Evolutionary conservation across 2,113 vertebrate species (phyloP).

Genomic region (Peromyscus maniculatus): DNA sequence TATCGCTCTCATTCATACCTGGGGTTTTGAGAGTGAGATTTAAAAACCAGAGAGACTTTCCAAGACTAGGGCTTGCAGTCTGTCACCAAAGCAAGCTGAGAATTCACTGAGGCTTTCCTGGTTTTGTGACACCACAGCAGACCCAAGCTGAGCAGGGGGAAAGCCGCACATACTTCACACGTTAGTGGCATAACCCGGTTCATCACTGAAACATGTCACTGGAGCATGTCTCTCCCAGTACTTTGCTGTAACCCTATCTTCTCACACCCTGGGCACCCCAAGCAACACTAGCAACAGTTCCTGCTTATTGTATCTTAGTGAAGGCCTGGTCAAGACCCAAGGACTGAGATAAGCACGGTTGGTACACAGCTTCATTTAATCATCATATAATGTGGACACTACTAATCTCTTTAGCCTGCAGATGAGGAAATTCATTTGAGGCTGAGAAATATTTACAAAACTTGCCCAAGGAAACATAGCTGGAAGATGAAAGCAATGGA

Average conservation of each 20-base stretch:
- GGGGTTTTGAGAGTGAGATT: constrained; percentile 31
- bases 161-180: no score
- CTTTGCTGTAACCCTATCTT: background rate
- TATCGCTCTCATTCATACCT: background rate
- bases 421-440: background rate
- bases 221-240: background rate
- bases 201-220: background rate
- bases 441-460: background rate
- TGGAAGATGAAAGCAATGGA: constrained; percentile 14
- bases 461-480: background rate
- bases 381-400: no score
- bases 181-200: background rate
- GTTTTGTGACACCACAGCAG: background rate
- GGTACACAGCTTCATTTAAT: background rate
- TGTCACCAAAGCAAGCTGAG: background rate
- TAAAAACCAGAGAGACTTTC: background rate
- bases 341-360: background rate
- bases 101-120: background rate
- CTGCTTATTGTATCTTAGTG: background rate
- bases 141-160: background rate
- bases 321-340: background rate
- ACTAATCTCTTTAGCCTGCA: background rate
- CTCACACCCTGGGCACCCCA: background rate
- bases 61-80: background rate
- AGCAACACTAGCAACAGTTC: background rate